A percentile compares a stretch with the other conserved stretches of the same genome.
Conservation (phyloP, 2,888 invertebrate genomes). For the Lepidochitona cinerea region DNA sequence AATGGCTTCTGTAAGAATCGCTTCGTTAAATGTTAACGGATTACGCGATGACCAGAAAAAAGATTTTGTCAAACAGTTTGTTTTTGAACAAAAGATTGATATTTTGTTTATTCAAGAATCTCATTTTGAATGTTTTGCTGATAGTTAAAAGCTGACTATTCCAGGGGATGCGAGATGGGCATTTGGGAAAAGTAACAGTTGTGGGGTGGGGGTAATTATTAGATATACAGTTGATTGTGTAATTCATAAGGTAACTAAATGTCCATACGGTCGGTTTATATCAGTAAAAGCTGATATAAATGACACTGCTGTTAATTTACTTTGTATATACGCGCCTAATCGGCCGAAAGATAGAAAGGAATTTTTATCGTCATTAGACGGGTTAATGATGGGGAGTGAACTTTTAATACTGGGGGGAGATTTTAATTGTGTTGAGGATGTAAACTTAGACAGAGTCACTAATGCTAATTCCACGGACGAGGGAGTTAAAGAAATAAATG, state of each 20-base stretch:
- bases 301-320: not conserved
- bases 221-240: not conserved
- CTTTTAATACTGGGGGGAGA: not conserved
- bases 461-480: not conserved
- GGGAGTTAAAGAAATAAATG: not conserved
- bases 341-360: not conserved
- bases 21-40: not conserved
- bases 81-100: not conserved
- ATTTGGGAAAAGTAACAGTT: not conserved
- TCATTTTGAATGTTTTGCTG: not conserved
- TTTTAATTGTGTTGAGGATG: slow-evolving; percentile 11
- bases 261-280: not conserved
- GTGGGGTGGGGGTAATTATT: not conserved
- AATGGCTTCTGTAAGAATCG: not conserved
- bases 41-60: not conserved
- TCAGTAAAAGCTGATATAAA: not conserved
- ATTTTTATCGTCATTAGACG: not conserved
- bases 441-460: not conserved
- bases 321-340: not conserved
- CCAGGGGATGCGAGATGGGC: not conserved
- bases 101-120: not conserved
- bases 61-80: not conserved
- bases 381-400: not conserved
- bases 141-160: not conserved
- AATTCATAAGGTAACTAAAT: not conserved